These are phyloP conservation scores for Petrocephalus schoutedeni DNA, from an alignment of 2,797 vertebrate genomes.

Conservation along the genomic window DNA sequence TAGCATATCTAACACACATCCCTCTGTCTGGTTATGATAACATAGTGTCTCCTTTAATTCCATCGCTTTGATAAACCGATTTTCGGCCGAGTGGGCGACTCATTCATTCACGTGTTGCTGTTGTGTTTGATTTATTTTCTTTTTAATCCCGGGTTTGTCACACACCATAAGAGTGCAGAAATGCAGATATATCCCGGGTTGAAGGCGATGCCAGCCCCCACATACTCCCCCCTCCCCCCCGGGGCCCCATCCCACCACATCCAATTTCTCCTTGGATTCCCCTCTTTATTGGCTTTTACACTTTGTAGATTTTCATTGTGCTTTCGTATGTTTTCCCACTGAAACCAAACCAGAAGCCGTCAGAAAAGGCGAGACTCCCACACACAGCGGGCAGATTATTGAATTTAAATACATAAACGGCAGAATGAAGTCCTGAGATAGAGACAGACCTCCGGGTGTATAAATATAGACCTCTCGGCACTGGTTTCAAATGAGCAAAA, in stretches of 20 bases:
- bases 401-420: slow-evolving; percentile 9
- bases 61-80: not conserved
- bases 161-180: not conserved
- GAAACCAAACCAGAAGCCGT: not conserved
- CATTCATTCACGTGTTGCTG: not conserved
- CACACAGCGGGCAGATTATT: not conserved
- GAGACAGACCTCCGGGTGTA: not conserved
- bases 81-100: not conserved
- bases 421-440: slow-evolving; percentile 4
- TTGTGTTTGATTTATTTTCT: not conserved
- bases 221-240: not conserved
- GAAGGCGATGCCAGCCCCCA: not conserved
- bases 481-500: not conserved
- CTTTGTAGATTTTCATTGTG: not conserved
- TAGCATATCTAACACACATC: not conserved
- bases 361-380: not conserved
- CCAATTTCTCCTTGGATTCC: not conserved
- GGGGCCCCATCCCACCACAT: not conserved
- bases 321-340: not conserved
- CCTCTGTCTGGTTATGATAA: slow-evolving; percentile 2
- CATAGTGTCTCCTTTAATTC: not conserved
- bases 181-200: not conserved
- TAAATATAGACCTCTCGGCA: not conserved
- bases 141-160: not conserved
- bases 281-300: not conserved